Evolutionary conservation across 2,888 invertebrate genomes (phyloP), one percentile per base, ranked within the genome.

Genomic region (Tortricodes alternella): DNA sequence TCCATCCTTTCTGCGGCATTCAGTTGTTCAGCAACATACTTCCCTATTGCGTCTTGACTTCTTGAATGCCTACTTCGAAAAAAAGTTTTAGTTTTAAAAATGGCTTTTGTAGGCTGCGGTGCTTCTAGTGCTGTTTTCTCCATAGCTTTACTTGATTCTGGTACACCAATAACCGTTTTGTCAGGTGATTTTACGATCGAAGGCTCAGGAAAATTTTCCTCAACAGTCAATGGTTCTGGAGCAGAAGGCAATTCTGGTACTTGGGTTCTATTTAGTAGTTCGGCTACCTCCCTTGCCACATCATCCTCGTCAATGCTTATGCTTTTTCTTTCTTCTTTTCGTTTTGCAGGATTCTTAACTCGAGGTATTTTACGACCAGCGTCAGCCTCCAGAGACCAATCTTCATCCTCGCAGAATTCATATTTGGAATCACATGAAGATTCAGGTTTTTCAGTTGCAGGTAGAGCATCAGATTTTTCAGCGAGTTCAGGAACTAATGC

Each of bases 371-470:
- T 95, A 61, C 94, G 87, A 9, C 94, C 91, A 23, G 76, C 85
- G 62, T 89, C 91, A 16, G 85, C 83, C 68, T 92, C 92, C 53
- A 92, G 83, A 8, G 91, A 89, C 88, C 92, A 90, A 68, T 91
- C 92, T 73, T 95, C 93, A 63, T 95, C 95, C 60, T 95, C 95
- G 64, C 94, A 94, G 74, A 96, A 96, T 77, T 96, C 96, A 73
- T 96, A 96, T 74, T 96, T 96, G 0, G 95, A 94, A 49, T 93
- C 86, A 63, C 83, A 86, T 0, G 86, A 80, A 13, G 89, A 80
- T 65, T 91, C 83, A 62, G 91, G 79, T 79, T 91, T 81, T 68
- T 87, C 88, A 39, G 66, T 62, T 23, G 64, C 35, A 9, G 70
- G 64, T 34, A 67, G 59, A 41, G 73, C 75, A 23, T 76, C 76